Evolutionary conservation across 2,113 vertebrate genomes (phyloP), one percentile per base, ranked within the genome.

Genomic region (Coptodon bakossiorum): DNA sequence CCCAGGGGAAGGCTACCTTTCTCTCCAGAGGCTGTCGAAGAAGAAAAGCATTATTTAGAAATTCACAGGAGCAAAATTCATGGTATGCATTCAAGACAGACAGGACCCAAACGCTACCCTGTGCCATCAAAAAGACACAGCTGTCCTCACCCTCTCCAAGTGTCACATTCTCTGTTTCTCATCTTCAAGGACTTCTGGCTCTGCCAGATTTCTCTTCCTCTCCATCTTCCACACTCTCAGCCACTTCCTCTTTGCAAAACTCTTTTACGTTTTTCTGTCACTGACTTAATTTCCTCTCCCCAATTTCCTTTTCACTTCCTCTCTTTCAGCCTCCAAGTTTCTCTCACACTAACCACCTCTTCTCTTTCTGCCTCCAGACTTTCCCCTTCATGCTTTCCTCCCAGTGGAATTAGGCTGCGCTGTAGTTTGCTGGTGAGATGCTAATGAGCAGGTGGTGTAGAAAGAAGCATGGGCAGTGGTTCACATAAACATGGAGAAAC

Each of bases 401-500:
- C 57, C 83, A 57, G 48, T 81, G 61, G 81, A 91, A 84, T 81
- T 52, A 40, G 79, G 53, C 43, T 43, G 38, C 3, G 29, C 83
- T 66, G 81, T 57, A 43, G 76, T 68, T 85, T 59, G 57, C 73
- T 54, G 63, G 78, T 53, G 84, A 91, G 87, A 90, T 90, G 88
- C 84, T 93, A 91, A 93, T 94, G 89, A 89, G 84, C 92, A 89
- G 90, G 85, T 90, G 92, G 91, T 91, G 90, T 12, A 17, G 86
- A 89, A 76, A 90, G 88, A 91, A 63, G 56, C 86, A 73, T 27
- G 61, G 88, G 78, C 86, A 88, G 92, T 84, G 79, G 78, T 85
- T 93, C 79, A 86, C 80, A 84, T 95, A 95, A 96, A 95, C 94
- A 95, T 38, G 29, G 53, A 79, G 87, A 87, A 83, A 92, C 16